Conservation (phyloP, 2,888 invertebrate species). For the Bembecia ichneumoniformis region DNA sequence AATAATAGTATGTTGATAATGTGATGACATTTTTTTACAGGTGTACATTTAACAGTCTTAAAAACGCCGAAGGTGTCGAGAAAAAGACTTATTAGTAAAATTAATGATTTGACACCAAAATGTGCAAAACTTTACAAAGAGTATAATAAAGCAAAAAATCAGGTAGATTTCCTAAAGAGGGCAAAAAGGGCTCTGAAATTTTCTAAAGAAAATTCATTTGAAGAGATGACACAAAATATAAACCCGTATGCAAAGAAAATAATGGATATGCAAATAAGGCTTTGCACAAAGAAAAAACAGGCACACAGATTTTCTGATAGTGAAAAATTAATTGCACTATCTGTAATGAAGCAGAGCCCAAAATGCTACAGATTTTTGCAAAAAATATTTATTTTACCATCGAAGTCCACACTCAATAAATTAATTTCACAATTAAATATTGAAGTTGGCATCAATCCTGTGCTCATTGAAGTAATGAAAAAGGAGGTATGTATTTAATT, state of each 20-base stretch:
- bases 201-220: slow-evolving; percentile 2
- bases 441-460: slow-evolving; percentile 1
- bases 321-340: slow-evolving; percentile 5
- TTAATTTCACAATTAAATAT: neutral
- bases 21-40: neutral
- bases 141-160: neutral
- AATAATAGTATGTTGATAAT: too few relatives aligned
- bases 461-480: neutral
- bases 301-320: slow-evolving; percentile 2
- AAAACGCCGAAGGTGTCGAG: neutral
- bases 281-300: slow-evolving; percentile 4
- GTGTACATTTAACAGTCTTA: neutral
- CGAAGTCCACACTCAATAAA: neutral
- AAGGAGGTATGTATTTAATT: neutral
- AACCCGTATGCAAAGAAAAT: slow-evolving; percentile 5
- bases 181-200: slow-evolving; percentile 3
- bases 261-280: slow-evolving; percentile 5
- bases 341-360: slow-evolving; percentile 5
- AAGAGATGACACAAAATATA: slow-evolving; percentile 1
- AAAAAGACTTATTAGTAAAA: neutral
- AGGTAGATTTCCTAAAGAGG: neutral
- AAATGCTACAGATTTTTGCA: slow-evolving; percentile 4
- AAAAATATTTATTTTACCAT: slow-evolving; percentile 3
- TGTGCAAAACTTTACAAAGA: neutral
- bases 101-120: neutral